Base-by-base conservation (phyloP, 2,113 vertebrate species). In the Laticauda laticaudata region DNA sequence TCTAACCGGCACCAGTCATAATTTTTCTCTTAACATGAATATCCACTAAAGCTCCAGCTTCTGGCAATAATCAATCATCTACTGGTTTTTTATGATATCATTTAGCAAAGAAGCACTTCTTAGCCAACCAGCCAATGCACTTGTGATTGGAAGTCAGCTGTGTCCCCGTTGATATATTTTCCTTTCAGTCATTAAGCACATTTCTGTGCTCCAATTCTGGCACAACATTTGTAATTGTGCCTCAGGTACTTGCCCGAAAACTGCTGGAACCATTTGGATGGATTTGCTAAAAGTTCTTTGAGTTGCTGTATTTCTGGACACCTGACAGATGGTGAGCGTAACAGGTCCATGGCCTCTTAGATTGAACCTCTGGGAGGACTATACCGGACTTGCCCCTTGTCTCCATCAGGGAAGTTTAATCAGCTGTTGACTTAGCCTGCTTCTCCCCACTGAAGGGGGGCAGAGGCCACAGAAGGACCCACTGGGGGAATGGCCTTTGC, bases 31-130 rank as follows among this genome's bases (percentile, higher is more conserved):
- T 0, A 0, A 14, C 51, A 69, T 53, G n/a, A 0, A 3, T 2
- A 0, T 9, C 56, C 3, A 3, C 21, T 55, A 0, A 9, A 21
- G 75, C 15, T 2, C 10, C 0, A 0, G 57, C 92, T 0, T 0
- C 29, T 0, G 0, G 1, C 75, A 57, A 56, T 88, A 56, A 2
- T 34, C 0, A 1, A 1, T 39, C 92, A 90, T 45, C 57, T 45
- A 48, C 24, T 10, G 3, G n/a, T 34, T 91, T 0, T 0, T 0
- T 10, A 92, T 86, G 45, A 29, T 64, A 23, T 34, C 51, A 43
- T n/a, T 0, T 2, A 43, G 75, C 23, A 56, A 43, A 69, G 51
- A 86, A 18, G 69, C 23, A 29, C 89, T 87, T 91, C 0, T 0
- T 0, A 0, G 15, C 23, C 69, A 11, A 15, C 5, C 15, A 81